Conservation (phyloP, 2,797 vertebrate genomes). For the Pseudomugil tenellus region DNA sequence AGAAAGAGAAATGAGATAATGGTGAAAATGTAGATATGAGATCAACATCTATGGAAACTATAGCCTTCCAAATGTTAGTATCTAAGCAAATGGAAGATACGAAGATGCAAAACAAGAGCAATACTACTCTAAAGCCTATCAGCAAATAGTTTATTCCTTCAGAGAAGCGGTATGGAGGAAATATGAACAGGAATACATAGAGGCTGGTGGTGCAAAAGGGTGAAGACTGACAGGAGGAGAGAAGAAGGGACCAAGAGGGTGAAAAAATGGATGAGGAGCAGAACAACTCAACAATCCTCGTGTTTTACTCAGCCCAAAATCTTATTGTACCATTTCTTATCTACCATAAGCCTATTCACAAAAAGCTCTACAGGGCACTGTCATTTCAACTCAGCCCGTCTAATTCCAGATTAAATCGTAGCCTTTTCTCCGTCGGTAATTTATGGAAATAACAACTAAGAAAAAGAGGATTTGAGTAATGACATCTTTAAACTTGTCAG, state of each 20-base stretch:
- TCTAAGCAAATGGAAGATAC: not conserved
- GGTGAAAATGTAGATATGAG: slow-evolving; percentile 3
- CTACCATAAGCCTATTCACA: slow-evolving; percentile 79
- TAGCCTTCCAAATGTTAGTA: not conserved
- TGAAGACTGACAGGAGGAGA: slow-evolving; percentile 18
- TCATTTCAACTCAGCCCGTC: slow-evolving; percentile 76
- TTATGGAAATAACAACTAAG: slow-evolving; percentile 84
- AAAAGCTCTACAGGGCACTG: slow-evolving; percentile 80
- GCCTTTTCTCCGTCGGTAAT: slow-evolving; percentile 80
- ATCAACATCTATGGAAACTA: not conserved
- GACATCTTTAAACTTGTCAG: slow-evolving; percentile 82
- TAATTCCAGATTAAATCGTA: slow-evolving; percentile 82
- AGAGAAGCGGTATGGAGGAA: not conserved
- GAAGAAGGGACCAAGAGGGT: slow-evolving; percentile 1
- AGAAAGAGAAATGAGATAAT: slow-evolving; percentile 4
- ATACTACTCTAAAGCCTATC: not conserved
- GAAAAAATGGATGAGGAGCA: slow-evolving; percentile 15
- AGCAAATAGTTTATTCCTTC: not conserved
- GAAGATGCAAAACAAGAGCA: not conserved
- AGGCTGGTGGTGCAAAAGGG: not conserved
- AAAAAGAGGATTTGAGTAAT: slow-evolving; percentile 86
- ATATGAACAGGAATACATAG: not conserved
- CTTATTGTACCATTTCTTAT: slow-evolving; percentile 81
- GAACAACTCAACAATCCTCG: slow-evolving; percentile 49
- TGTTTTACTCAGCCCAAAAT: slow-evolving; percentile 69